phyloP scores from a whole-genome alignment of 2,888 invertebrate genomes.

The Leptothorax acervorum region DNA sequence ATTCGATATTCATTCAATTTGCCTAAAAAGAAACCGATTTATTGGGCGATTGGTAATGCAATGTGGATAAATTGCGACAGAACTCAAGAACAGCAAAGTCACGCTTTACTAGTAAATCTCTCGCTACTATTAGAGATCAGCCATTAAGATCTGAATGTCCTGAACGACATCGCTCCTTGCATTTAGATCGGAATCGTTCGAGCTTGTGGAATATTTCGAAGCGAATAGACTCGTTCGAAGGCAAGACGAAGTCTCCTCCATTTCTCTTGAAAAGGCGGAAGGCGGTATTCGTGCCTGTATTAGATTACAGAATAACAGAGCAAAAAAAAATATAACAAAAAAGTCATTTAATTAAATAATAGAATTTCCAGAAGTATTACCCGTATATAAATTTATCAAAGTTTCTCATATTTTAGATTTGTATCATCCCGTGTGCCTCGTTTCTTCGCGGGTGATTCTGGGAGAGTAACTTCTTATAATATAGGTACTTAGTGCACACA shows the following conservation, averaged over 20 bases:
- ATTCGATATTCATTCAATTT: background rate
- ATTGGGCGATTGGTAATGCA: constrained; percentile 29
- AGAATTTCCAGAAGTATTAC: background rate
- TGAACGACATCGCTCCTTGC: constrained; percentile 50
- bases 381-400: background rate
- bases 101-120: constrained; percentile 53
- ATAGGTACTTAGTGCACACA: constrained; percentile 6
- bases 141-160: constrained; percentile 47
- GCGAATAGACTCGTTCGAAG: constrained; percentile 37
- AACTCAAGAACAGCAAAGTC: constrained; percentile 37
- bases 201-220: constrained; percentile 47
- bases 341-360: background rate
- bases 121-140: constrained; percentile 44
- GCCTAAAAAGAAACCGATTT: background rate
- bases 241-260: background rate
- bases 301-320: constrained; percentile 1
- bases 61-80: constrained; percentile 35
- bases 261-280: constrained; percentile 1
- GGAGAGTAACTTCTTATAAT: constrained; percentile 12
- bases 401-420: background rate
- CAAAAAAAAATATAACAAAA: background rate
- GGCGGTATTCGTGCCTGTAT: background rate
- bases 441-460: background rate
- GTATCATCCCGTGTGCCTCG: background rate
- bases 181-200: constrained; percentile 52